Evolutionary conservation across 1,140 invertebrate genomes (phyloP), one percentile per base, ranked within the genome.

Genomic region (Tetraneura akinire): DNA sequence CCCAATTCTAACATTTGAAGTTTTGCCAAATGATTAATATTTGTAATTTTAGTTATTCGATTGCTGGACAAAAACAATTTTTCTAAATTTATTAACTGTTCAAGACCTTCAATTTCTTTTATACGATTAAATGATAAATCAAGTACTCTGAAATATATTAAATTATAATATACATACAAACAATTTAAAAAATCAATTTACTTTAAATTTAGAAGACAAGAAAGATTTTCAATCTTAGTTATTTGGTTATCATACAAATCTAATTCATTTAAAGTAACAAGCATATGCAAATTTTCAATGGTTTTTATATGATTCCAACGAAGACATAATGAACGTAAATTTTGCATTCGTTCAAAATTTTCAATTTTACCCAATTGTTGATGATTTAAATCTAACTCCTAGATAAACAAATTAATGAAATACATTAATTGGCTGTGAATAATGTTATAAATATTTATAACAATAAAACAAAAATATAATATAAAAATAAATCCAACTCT

Each of bases 61-160:
- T 99, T 99, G 14, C 97, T 94, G 70, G 95, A 93, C 23, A 99
- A 86, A 86, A 91, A 99, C 0, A 99, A 86, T 84, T 96, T 97
- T 82, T 92, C 89, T 81, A 99, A 87, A 80, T 95, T 96, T 0
- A 85, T 84, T 81, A 99, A 87, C 55, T 90, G 90, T 2, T 92
- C 90, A 57, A 99, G 85, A 81, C 95, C 95, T 86, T 94, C 90
- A 81, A 99, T 96, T 86, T 94, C 92, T 83, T 89, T 91, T 14
- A 99, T 91, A 71, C 96, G 91, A 87, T 99, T 99, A 86, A 98
- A 98, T n/a, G 97, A 99, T 55, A 99, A 85, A 87, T 99, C 98
- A 71, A 99, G 87, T 80, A 92, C 88, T 84, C 94, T 96, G 86
- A 83, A 76, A 84, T n/a, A 85, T 83, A n/a, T n/a, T n/a, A n/a